Conservation (phyloP, 2,113 vertebrate species). For the Callorhinus ursinus region DNA sequence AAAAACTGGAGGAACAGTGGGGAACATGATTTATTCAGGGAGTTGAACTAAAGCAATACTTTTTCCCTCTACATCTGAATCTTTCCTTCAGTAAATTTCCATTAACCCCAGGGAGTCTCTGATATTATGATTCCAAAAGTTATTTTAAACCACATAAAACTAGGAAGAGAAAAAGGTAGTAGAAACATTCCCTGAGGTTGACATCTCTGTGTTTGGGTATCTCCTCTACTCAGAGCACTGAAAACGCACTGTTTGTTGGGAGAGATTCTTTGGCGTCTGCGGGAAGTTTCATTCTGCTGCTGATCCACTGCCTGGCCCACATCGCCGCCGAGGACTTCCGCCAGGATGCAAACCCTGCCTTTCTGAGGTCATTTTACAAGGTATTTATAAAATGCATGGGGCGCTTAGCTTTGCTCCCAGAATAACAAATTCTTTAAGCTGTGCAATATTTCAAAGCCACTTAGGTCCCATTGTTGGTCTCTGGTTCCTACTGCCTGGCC, state of each 20-base stretch:
- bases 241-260: slow-evolving; percentile 87
- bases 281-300: slow-evolving; percentile 90
- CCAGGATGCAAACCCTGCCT: slow-evolving; percentile 85
- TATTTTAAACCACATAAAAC: slow-evolving; percentile 35
- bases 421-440: background rate
- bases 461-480: background rate
- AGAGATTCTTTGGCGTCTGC: slow-evolving; percentile 88
- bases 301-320: slow-evolving; percentile 91
- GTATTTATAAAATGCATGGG: slow-evolving; percentile 79
- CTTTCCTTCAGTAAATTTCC: slow-evolving; percentile 43
- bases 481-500: background rate
- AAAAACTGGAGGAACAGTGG: background rate
- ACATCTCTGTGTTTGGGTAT: background rate
- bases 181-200: background rate
- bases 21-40: slow-evolving; percentile 47
- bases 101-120: background rate
- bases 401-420: background rate
- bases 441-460: slow-evolving; percentile 18
- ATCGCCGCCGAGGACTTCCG: slow-evolving; percentile 82
- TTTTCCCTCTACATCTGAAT: slow-evolving; percentile 5
- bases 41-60: background rate
- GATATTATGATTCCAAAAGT: slow-evolving; percentile 9
- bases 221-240: slow-evolving; percentile 81
- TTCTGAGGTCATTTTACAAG: slow-evolving; percentile 90
- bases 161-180: background rate